phyloP scores from a whole-genome alignment of 1,140 invertebrate genomes.

The Drosophila nigrodunni region DNA sequence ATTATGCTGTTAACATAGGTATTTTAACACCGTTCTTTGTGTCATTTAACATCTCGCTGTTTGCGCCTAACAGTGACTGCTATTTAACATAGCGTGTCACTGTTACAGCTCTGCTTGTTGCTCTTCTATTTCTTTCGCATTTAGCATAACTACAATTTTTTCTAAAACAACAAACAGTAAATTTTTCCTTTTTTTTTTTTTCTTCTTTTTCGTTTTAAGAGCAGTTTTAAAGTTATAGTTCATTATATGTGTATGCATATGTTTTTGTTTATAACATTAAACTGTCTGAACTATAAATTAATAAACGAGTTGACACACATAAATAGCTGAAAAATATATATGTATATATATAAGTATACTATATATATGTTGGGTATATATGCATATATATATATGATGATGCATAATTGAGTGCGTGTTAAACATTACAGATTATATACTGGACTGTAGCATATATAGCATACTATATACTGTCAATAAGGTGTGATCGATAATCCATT shows the following conservation, averaged over 20 bases:
- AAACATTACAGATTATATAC: conserved; percentile 14
- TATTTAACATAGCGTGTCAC: neutral
- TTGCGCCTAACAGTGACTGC: neutral
- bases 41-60: conserved; percentile 11
- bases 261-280: conserved; percentile 29
- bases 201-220: conserved; percentile 18
- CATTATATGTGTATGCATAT: conserved; percentile 1
- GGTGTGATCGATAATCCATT: neutral
- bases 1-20: neutral
- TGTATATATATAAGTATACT: conserved; percentile 14
- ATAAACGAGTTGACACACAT: conserved; percentile 49
- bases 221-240: conserved; percentile 4
- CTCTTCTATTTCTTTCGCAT: conserved; percentile 16
- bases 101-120: conserved; percentile 7
- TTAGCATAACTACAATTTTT: conserved; percentile 48
- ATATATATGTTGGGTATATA: neutral
- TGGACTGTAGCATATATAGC: conserved; percentile 13
- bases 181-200: conserved; percentile 1
- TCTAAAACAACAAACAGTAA: conserved; percentile 44
- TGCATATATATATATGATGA: conserved; percentile 16
- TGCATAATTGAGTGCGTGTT: conserved; percentile 16
- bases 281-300: conserved; percentile 45
- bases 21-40: too few species aligned
- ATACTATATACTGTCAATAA: conserved; percentile 14
- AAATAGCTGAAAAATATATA: conserved; percentile 49